Evolutionary conservation across 2,797 vertebrate genomes (phyloP).

Genomic region (Anisognathus igniventris): DNA sequence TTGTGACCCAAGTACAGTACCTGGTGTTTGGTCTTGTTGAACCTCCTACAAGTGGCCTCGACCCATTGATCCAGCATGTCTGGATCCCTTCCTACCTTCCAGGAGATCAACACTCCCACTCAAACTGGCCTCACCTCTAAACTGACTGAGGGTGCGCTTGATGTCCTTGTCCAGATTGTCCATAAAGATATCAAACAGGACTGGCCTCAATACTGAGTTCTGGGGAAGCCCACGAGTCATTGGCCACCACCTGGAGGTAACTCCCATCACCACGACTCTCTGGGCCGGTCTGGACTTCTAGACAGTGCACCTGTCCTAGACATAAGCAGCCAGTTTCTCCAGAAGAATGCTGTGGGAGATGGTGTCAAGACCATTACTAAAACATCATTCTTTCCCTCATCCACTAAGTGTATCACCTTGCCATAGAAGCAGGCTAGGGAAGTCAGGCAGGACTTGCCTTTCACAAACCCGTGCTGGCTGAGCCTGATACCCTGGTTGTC

Average conservation of each 20-base stretch:
- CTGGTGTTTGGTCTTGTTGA: neutral
- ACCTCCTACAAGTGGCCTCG: neutral
- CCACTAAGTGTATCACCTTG: neutral
- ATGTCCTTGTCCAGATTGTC: neutral
- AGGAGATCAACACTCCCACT: neutral
- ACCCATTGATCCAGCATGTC: neutral
- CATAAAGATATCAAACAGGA: neutral
- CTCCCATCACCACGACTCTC: neutral
- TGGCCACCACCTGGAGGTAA: neutral
- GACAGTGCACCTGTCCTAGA: neutral
- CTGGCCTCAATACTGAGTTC: neutral
- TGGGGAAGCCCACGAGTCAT: neutral
- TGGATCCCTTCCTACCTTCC: neutral
- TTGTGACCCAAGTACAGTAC: neutral
- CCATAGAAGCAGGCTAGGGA: neutral
- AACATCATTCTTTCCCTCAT: neutral
- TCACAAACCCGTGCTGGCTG: neutral
- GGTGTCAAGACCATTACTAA: neutral
- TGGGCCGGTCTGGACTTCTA: accelerated
- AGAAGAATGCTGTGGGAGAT: neutral
- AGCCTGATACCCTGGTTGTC: neutral
- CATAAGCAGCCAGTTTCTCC: neutral
- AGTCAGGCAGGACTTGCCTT: neutral
- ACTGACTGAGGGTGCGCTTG: neutral
- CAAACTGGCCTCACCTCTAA: neutral